Base-by-base conservation (phyloP, 2,888 invertebrate genomes). In the Tortrix viridana region DNA sequence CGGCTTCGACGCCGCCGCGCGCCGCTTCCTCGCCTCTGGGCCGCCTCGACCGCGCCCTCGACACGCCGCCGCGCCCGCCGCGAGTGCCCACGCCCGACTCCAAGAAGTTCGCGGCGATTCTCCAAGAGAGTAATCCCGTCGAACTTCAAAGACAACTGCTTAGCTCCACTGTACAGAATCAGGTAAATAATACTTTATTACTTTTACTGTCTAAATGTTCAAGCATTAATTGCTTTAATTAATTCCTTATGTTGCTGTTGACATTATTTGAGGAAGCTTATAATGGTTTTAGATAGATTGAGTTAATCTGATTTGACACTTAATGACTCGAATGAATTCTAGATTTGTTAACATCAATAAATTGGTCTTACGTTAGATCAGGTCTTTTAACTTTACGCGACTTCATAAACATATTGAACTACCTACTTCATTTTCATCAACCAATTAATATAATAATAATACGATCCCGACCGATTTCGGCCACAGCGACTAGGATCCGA, bases 101-200 rank as follows among this genome's bases (percentile, higher is more conserved):
- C 64, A 94, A 93, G 76, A 96, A 96, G 89, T 95, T 97, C 83
- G 94, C 95, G 77, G 97, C 97, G 88, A 97, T 97, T 89, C 94
- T 97, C 77, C 93, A 94, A 76, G 97, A 97, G 93, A 94, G 94
- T 74, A 96, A 96, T 89, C 95, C 96, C 64, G 89, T 97, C 72
- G 96, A 97, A 90, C 93, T 97, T 79, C 96, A 96, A 87, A 94
- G 96, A 74, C 97, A 97, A 89, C 93, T 97, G 70, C 94, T 97
- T 71, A 95, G 95, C 37, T 94, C 95, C 75, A 96, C 96, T 81
- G 96, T 96, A 81, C 95, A 96, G 84, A 97, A 97, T 93, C 96
- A 97, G 95, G 97, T 96, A 57, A 47, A 41, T 46, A 38, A 16
- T 18, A 5, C 12, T 44, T 26, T 41, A 18, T 20, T 3, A 9